Base-by-base conservation (phyloP, 1,140 invertebrate species). In the Agrilus planipennis region DNA sequence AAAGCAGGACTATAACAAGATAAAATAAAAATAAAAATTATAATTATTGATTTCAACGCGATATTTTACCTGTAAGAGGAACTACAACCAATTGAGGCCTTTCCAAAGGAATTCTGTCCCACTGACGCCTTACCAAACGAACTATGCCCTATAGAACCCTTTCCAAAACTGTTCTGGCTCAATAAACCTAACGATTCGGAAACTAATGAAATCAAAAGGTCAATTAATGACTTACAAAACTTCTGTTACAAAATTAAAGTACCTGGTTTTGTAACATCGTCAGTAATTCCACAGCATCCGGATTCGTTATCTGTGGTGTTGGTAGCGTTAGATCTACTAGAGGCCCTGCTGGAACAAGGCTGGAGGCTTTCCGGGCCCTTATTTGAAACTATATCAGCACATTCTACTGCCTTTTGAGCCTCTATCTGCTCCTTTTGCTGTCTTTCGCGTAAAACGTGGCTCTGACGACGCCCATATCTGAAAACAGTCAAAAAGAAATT, bases 381-480 rank as follows among this genome's bases (percentile, higher is more conserved):
- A 38, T 34, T 39, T 6, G 40, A 19, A 16, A 39, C 32, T 18
- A 40, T 23, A 37, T 50, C 40, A 11, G 21, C 21, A 21, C 3
- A 15, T 34, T 39, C 35, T 10, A 17, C 20, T 5, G 32, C 11
- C 23, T 41, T 21, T 4, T 17, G 16, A 23, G 37, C 32, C 20
- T 32, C 29, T 19, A 27, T 22, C n/a, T 69, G 64, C 4, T 57
- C 55, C 41, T 68, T 64, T 38, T 65, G 64, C 31, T 76, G 72
- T 43, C 72, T 67, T 51, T 83, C 78, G 14, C 77, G 54, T 11
- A 79, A 55, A 12, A 83, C 77, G 51, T 84, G 80, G 35, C 77
- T 83, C 52, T 85, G 83, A 39, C 88, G 62, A 25, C 86, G 67
- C 2, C 84, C 85, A 58, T 88, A 91, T 35, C 88, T 68, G 52